A percentile compares a stretch with the other conserved stretches of the same genome.
These are phyloP conservation scores for Drosophila albomicans DNA, from an alignment of 1,140 invertebrate genomes.

Conservation along the genomic window DNA sequence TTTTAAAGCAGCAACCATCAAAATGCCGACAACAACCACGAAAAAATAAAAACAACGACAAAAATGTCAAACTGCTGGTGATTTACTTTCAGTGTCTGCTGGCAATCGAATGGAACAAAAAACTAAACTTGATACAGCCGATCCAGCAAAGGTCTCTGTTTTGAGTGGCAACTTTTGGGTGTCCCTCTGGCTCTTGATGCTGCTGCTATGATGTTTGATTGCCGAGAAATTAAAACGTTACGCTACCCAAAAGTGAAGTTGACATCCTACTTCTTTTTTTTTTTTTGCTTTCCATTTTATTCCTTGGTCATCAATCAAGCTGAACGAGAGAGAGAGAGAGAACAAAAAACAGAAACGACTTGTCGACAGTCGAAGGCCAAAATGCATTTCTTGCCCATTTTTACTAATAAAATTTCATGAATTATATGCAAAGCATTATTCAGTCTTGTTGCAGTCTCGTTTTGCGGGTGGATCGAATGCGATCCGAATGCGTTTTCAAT, in stretches of 20 bases:
- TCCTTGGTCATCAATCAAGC: constrained; percentile 65
- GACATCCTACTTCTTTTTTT: constrained; percentile 58
- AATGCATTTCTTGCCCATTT: constrained; percentile 57
- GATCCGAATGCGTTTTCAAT: neutral
- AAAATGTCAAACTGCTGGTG: constrained; percentile 74
- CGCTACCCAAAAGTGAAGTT: constrained; percentile 72
- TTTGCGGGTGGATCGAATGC: constrained; percentile 8
- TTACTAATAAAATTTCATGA: constrained; percentile 76
- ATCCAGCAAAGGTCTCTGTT: neutral
- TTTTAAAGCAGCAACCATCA: constrained; percentile 70
- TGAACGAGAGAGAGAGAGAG: neutral
- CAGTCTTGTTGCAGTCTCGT: constrained; percentile 12
- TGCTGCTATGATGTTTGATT: constrained; percentile 63
- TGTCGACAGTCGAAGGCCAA: constrained; percentile 47
- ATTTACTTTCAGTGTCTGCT: constrained; percentile 69
- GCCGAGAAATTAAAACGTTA: constrained; percentile 83
- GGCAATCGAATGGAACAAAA: constrained; percentile 18
- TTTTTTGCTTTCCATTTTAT: neutral
- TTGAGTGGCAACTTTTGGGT: constrained; percentile 51
- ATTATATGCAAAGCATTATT: constrained; percentile 74
- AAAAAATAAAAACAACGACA: constrained; percentile 23
- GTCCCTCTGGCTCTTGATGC: constrained; percentile 15
- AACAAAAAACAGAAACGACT: constrained; percentile 28
- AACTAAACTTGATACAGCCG: neutral
- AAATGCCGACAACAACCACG: constrained; percentile 40